Base-by-base conservation (phyloP, 1,140 invertebrate species). In the Pygmarrhopalites habei region DNA sequence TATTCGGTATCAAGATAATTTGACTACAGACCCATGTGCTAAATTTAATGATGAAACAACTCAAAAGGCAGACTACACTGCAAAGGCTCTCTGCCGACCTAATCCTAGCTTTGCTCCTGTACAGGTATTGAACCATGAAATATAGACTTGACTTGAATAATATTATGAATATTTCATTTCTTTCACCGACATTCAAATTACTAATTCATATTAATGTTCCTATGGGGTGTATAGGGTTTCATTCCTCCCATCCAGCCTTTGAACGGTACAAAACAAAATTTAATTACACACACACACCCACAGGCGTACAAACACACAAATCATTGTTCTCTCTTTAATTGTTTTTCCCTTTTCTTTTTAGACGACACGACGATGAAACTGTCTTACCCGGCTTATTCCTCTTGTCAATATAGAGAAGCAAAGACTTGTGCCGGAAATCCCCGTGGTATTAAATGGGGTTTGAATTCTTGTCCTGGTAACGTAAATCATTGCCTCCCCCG, bases 21-120 rank as follows among this genome's bases (percentile, higher is more conserved):
- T 68, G 10, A 5, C 58, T n/a, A 51, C 56, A 1, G 67, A 68
- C 32, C 67, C 67, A 2, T 68, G 67, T 60, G 67, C 67, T 21
- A 53, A 52, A 7, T 68, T 68, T 52, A 49, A 56, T 15, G 63
- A 65, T 57, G 55, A 62, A 10, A 68, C 67, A 2, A 65, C 59
- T 0, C 57, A 65, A 19, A 68, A 65, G 26, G 23, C 19, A 19
- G 57, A 62, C 35, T 68, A 62, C 35, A 47, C 19, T 25, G 41
- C 63, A 14, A 65, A 65, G 35, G 28, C 51, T 15, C 30, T 39
- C 17, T 68, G 67, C 32, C 23, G 29, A 19, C 55, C 47, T 1
- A 44, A 14, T 5, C 30, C 58, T 52, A 58, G 19, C 17, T 62
- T 30, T 44, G 28, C 10, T 39, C 67, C 67, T 4, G n/a, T 58